Evolutionary conservation across 1,140 invertebrate genomes (phyloP).

Genomic region (Pseudomyrmex cubaensis): DNA sequence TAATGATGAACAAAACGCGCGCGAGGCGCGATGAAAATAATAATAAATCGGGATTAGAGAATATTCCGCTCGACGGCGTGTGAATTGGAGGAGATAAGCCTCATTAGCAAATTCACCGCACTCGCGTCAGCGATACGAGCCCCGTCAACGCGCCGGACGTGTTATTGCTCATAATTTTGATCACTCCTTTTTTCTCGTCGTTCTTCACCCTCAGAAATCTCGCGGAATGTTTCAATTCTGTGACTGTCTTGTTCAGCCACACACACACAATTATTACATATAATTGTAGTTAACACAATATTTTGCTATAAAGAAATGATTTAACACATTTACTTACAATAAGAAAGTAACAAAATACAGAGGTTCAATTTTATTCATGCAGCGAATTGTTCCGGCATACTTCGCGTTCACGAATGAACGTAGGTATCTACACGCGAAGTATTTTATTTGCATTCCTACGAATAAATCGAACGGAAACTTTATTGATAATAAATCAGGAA

Average conservation of each 20-base stretch:
- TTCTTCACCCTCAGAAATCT: background rate
- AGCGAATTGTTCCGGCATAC: background rate
- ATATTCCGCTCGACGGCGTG: slow-evolving; percentile 5
- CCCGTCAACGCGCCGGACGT: background rate
- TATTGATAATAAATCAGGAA: background rate
- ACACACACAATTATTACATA: too few species aligned
- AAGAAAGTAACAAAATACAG: too few species aligned
- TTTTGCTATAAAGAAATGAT: too few species aligned
- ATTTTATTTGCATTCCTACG: background rate
- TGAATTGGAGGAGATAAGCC: slow-evolving; percentile 35
- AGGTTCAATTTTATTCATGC: background rate
- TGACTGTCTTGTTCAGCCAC: background rate
- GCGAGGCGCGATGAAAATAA: slow-evolving; percentile 11
- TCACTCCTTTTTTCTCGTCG: background rate
- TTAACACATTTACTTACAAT: too few species aligned
- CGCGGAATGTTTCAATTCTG: too few species aligned
- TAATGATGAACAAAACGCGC: background rate
- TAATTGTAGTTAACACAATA: too few species aligned
- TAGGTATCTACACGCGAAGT: background rate
- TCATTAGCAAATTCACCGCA: slow-evolving; percentile 40
- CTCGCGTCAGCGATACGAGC: slow-evolving; percentile 20
- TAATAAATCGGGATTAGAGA: slow-evolving; percentile 29
- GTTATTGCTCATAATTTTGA: slow-evolving; percentile 33
- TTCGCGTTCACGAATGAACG: background rate
- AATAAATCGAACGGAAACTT: background rate